phyloP scores from a whole-genome alignment of 2,113 vertebrate genomes.

The Melozone crissalis region DNA sequence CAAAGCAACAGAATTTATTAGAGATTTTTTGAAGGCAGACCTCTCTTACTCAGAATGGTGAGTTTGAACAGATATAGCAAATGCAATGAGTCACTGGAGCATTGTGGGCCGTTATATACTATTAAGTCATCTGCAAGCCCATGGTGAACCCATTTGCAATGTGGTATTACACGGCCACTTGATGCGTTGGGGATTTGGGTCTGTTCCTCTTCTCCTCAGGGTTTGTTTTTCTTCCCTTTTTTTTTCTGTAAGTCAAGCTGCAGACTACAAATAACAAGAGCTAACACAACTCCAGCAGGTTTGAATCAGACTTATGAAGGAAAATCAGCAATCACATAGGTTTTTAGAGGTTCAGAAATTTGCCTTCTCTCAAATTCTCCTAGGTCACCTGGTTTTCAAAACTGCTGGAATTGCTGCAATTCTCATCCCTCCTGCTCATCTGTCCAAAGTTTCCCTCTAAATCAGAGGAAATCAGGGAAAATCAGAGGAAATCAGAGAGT shows the following conservation, averaged over 20 bases:
- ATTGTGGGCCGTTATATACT: neutral
- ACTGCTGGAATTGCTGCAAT: neutral
- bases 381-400: neutral
- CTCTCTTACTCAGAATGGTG: neutral
- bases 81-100: constrained; percentile 37
- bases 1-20: constrained; percentile 11
- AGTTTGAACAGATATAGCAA: constrained; percentile 45
- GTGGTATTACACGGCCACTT: neutral
- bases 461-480: neutral
- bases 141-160: constrained; percentile 4
- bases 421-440: neutral
- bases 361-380: neutral
- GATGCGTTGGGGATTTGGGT: neutral
- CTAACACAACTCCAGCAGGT: neutral
- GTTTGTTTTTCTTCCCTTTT: neutral
- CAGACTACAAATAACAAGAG: neutral
- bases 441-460: neutral
- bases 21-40: neutral
- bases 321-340: neutral
- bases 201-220: neutral
- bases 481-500: neutral
- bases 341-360: neutral
- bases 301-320: neutral
- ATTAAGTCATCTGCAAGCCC: constrained; percentile 30
- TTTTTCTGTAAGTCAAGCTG: neutral